A percentile compares a stretch with the other conserved stretches of the same genome.
phyloP scores from a whole-genome alignment of 2,797 vertebrate genomes.

The Poeciliopsis turneri region DNA sequence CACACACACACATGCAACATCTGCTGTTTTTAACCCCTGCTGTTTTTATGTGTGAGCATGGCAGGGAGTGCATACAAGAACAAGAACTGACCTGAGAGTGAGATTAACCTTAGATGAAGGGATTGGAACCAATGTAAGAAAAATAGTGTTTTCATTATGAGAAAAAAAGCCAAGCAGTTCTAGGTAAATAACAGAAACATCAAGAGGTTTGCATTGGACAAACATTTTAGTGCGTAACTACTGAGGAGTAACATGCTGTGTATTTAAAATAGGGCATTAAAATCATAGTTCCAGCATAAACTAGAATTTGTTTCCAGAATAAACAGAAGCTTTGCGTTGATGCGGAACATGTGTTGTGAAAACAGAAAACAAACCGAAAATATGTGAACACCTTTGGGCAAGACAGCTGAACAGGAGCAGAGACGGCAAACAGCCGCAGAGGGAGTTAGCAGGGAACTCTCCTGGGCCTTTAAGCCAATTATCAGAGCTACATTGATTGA shows the following conservation, averaged over 20 bases:
- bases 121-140: constrained; percentile 14
- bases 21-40: constrained; percentile 76
- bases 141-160: neutral
- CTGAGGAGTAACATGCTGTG: neutral
- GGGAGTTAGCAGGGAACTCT: constrained; percentile 67
- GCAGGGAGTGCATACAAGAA: constrained; percentile 10
- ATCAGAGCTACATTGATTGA: constrained; percentile 75
- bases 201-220: neutral
- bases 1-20: constrained; percentile 66
- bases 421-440: constrained; percentile 62
- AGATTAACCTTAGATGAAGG: constrained; percentile 37
- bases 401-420: constrained; percentile 45
- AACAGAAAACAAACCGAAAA: constrained; percentile 57
- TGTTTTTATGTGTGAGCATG: constrained; percentile 39
- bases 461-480: constrained; percentile 75
- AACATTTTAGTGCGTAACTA: neutral
- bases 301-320: constrained; percentile 57
- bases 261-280: neutral
- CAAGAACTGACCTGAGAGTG: constrained; percentile 43
- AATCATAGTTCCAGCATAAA: constrained; percentile 5
- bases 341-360: constrained; percentile 67
- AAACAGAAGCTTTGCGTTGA: constrained; percentile 58
- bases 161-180: constrained; percentile 8
- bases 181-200: neutral
- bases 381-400: constrained; percentile 43